phyloP scores from a whole-genome alignment of 2,797 vertebrate genomes.

The Coregonus sp. region DNA sequence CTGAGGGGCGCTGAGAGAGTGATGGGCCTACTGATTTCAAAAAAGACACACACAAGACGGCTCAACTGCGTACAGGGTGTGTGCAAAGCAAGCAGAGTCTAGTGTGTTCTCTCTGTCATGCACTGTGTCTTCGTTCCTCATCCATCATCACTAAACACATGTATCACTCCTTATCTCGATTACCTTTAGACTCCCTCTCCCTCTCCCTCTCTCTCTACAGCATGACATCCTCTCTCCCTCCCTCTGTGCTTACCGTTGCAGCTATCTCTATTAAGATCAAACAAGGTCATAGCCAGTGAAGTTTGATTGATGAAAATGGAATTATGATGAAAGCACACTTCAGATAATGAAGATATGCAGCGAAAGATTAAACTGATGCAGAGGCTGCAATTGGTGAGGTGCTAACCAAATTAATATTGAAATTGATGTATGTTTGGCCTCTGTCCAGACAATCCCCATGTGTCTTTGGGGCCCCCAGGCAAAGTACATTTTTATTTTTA shows the following conservation, averaged over 20 bases:
- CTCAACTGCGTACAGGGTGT: neutral
- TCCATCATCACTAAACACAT: neutral
- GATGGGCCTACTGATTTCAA: conserved; percentile 46
- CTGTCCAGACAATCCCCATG: conserved; percentile 65
- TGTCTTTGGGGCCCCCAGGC: conserved; percentile 50
- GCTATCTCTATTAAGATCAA: conserved; percentile 54
- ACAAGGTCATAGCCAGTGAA: conserved; percentile 71
- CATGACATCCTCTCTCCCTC: conserved; percentile 48
- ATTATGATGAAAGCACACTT: conserved; percentile 77
- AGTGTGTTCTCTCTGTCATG: neutral
- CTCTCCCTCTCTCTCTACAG: conserved; percentile 51
- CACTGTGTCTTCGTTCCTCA: neutral
- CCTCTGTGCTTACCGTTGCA: neutral
- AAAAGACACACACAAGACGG: conserved; percentile 29
- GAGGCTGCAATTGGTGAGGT: conserved; percentile 52
- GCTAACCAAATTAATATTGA: conserved; percentile 73
- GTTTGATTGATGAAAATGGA: conserved; percentile 78
- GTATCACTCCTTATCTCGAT: conserved; percentile 21
- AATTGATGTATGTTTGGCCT: conserved; percentile 74
- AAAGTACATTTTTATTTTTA: conserved; percentile 70
- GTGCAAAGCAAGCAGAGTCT: neutral
- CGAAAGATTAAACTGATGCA: conserved; percentile 59
- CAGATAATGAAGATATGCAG: conserved; percentile 75
- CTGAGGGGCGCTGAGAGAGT: conserved; percentile 47
- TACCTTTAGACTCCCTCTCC: conserved; percentile 30